Percentiles rank a stretch among this genome's conserved stretches.
phyloP scores from a whole-genome alignment of 2,113 vertebrate genomes.

The Neodon shergylaensis region DNA sequence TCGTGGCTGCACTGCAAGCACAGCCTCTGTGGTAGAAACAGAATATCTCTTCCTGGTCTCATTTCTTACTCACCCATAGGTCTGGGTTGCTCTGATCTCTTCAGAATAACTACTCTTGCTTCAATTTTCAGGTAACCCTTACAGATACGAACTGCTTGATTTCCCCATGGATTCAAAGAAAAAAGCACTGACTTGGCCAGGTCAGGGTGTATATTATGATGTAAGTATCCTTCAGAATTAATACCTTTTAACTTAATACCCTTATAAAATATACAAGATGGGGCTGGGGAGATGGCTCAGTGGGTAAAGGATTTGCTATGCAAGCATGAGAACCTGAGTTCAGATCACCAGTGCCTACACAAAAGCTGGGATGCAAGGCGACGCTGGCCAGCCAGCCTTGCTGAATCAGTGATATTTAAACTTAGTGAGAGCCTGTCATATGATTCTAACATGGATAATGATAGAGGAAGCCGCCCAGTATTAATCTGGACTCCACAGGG shows the following conservation, averaged over 20 bases:
- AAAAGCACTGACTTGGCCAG: conserved; percentile 80
- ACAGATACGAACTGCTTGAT: conserved; percentile 85
- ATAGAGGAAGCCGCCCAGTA: neutral
- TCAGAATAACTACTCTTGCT: conserved; percentile 2
- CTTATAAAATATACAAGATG: neutral
- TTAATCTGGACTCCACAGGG: neutral
- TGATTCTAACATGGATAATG: neutral
- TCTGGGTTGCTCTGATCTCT: neutral
- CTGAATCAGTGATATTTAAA: neutral
- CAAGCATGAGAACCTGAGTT: neutral
- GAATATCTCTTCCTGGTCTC: neutral
- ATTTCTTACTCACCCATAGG: neutral
- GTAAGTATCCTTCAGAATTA: conserved; percentile 80
- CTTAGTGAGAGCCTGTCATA: neutral
- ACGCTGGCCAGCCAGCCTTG: too few species aligned
- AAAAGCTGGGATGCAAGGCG: neutral
- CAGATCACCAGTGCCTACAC: neutral
- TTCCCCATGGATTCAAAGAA: conserved; percentile 80
- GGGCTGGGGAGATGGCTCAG: neutral
- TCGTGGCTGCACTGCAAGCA: neutral
- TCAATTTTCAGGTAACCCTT: conserved; percentile 85
- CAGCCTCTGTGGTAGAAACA: neutral
- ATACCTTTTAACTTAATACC: neutral
- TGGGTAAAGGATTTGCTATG: neutral
- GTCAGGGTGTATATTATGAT: conserved; percentile 83